phyloP scores from a whole-genome alignment of 2,113 vertebrate genomes.

The Balaenoptera acutorostrata region DNA sequence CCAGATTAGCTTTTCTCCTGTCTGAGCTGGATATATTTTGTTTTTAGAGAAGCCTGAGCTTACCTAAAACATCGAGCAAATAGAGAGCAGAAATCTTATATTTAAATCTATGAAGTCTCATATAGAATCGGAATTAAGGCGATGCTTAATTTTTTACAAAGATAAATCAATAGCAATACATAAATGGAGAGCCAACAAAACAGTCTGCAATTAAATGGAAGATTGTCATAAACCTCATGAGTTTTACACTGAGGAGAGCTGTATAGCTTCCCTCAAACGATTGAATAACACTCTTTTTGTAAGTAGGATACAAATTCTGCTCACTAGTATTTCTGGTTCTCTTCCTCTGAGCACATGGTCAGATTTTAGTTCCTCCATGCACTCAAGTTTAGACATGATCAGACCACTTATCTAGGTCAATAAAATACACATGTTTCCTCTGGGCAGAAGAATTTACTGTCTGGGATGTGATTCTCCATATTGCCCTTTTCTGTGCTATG shows the following conservation, averaged over 20 bases:
- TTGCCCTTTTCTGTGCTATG: background rate
- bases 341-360: background rate
- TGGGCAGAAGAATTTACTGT: background rate
- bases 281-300: fast-evolving
- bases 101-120: background rate
- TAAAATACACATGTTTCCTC: background rate
- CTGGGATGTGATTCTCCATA: background rate
- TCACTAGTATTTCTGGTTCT: background rate
- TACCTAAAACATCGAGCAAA: background rate
- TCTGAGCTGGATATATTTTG: background rate
- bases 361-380: background rate
- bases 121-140: background rate
- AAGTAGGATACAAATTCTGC: background rate
- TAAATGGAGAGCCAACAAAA: background rate
- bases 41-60: background rate
- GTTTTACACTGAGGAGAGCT: background rate
- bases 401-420: background rate
- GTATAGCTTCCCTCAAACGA: fast-evolving
- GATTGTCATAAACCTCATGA: background rate
- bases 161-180: background rate
- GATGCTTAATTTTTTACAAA: background rate
- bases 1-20: background rate
- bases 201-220: background rate
- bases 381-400: background rate
- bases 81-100: background rate